Evolutionary conservation across 1,140 invertebrate genomes (phyloP), one percentile per base, ranked within the genome.

Genomic region (Propsilocerus akamusi): DNA sequence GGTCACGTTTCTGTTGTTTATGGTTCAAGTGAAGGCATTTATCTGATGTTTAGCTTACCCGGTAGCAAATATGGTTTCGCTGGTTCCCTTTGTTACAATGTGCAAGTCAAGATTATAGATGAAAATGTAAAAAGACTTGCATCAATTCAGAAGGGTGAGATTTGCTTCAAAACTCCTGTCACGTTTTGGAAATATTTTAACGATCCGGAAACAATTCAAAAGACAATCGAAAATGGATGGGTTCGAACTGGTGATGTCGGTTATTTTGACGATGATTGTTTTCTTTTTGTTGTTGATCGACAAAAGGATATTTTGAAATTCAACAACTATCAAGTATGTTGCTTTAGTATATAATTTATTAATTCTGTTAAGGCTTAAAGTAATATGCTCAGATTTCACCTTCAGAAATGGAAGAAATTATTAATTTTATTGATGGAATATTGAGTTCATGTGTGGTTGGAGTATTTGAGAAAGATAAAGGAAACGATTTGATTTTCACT

Each of bases 371-470:
- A n/a, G n/a, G n/a, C n/a, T n/a, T n/a, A n/a, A n/a, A n/a, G n/a
- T n/a, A n/a, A 56, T 61, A 51, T 51, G 68, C 68, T 34, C 67
- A 89, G 81, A 87, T 93, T 5, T 80, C 86, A n/a, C 89, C 89
- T 14, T 82, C 87, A 1, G 86, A 92, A 68, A 68, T 93, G 34
- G 89, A 93, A 68, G 82, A 77, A 58, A 64, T 92, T 7, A 73
- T 94, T 7, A 68, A 84, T 50, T 74, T 80, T 53, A 70, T 82
- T 48, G 75, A 80, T 1, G 77, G 74, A 48, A 75, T 93, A 3
- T 72, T 72, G 5, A 86, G 91, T 63, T 82, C 76, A 12, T 86
- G 84, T 3, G 86, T 93, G 0, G 76, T 90, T 23, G 87, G 88
- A 0, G 68, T 88, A 2, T 81, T 83, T 0, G 77, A 90, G 60